Base-by-base conservation (phyloP, 2,113 vertebrate species). In the Ploceus nigricollis region DNA sequence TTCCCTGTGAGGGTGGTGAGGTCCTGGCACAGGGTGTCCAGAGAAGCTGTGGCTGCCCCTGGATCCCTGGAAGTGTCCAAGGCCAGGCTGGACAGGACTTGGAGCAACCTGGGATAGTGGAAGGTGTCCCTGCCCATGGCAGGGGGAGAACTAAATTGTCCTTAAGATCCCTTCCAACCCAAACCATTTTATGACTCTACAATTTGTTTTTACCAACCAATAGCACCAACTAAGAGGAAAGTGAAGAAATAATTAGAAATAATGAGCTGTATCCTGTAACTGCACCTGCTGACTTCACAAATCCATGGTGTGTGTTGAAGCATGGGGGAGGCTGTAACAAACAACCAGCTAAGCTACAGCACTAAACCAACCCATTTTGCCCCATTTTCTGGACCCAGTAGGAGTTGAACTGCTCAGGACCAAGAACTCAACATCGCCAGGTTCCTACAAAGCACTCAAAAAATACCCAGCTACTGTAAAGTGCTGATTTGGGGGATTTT, bases 11-110 rank as follows among this genome's bases (percentile, higher is more conserved):
- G 13, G 15, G 6, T 66, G 37, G 15, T 1, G 3, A 35, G n/a
- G n/a, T n/a, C 18, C 51, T 65, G 77, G 76, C 44, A 37, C 22
- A 81, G 58, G 28, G 2, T 44, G 4, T 18, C 42, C 68, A 58
- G 60, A 73, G 51, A 2, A 66, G 68, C 28, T 51, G 77, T 37
- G 68, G 51, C 22, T 81, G 51, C 13, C 27, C 51, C 37, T 73
- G 82, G 58, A 66, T 66, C 68, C 44, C 69, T 66, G 69, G 15
- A 4, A 66, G 15, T 66, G 69, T 2, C n/a, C 61, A 45, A 75
- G 20, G 44, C 10, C 39, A 66, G 60, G 28, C 0, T 39, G 45
- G 69, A 60, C 0, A 0, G 28, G 33, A 2, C 20, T 45, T 45
- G 77, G 45, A 82, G n/a, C 33, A 51, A 0, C 28, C 19, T 82